Conservation (phyloP, 2,113 vertebrate genomes). For the Notechis scutatus region DNA sequence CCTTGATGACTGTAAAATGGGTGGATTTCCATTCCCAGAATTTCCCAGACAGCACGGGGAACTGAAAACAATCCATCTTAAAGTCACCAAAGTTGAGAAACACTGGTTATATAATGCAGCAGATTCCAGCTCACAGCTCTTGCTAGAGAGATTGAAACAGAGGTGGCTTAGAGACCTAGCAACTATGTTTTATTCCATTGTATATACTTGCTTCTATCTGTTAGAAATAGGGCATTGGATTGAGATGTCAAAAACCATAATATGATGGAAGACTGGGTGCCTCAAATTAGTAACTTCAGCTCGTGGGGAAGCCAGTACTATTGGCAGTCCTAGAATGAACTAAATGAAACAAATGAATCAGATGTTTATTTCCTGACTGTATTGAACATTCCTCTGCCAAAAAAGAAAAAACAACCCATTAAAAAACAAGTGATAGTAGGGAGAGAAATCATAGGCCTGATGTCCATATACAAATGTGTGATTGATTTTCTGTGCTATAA, state of each 20-base stretch:
- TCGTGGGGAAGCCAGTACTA: neutral
- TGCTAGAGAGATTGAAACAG: neutral
- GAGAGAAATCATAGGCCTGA: neutral
- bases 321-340: neutral
- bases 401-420: neutral
- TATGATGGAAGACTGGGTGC: neutral
- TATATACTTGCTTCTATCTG: neutral
- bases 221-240: neutral
- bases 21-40: neutral
- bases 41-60: neutral
- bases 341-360: neutral
- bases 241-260: neutral
- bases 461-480: neutral
- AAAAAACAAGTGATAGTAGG: neutral
- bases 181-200: neutral
- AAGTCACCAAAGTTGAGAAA: neutral
- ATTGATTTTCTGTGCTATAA: neutral
- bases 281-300: neutral
- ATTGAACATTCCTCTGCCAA: neutral
- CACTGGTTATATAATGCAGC: neutral
- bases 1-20: neutral
- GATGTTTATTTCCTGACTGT: neutral
- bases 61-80: neutral
- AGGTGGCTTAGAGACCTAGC: neutral
- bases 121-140: neutral